Conservation (phyloP, 2,113 vertebrate species). For the human (Homo sapiens) region DNA sequence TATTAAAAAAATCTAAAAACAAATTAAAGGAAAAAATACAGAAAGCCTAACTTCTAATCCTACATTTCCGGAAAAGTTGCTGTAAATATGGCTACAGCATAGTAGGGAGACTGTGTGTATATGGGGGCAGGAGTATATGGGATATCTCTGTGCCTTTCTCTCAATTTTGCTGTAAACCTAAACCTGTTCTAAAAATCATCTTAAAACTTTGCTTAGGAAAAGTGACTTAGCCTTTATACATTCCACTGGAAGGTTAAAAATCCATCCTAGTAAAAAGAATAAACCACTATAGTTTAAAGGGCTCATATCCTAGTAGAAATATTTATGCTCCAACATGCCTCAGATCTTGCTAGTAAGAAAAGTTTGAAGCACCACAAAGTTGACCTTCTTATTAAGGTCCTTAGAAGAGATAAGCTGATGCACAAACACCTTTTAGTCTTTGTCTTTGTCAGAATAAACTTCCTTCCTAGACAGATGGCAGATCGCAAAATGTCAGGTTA, state of each 20-base stretch:
- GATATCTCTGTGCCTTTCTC: not conserved
- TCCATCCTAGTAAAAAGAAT: not conserved
- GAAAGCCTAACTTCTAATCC: too few relatives aligned
- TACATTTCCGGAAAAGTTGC: too few relatives aligned
- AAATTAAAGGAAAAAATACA: too few relatives aligned
- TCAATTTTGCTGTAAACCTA: not conserved
- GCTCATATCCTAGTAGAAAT: not conserved
- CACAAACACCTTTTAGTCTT: constrained; percentile 10
- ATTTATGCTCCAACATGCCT: not conserved
- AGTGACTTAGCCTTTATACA: not conserved
- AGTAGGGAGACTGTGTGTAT: not conserved
- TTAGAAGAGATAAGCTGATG: constrained; percentile 31
- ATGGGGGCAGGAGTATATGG: not conserved
- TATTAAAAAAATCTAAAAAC: too few relatives aligned
- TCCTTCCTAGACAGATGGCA: constrained; percentile 48
- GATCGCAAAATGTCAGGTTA: constrained; percentile 26
- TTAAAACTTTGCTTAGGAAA: not conserved
- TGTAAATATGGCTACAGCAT: too few relatives aligned
- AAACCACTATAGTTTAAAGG: not conserved
- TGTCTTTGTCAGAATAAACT: constrained; percentile 40
- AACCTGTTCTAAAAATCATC: not conserved
- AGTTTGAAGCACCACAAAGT: not conserved
- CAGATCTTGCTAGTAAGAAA: constrained; percentile 18
- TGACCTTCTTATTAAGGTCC: not conserved
- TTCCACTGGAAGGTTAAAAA: not conserved